Base-by-base conservation (phyloP, 2,797 vertebrate species). In the Pseudochaenichthys georgianus region DNA sequence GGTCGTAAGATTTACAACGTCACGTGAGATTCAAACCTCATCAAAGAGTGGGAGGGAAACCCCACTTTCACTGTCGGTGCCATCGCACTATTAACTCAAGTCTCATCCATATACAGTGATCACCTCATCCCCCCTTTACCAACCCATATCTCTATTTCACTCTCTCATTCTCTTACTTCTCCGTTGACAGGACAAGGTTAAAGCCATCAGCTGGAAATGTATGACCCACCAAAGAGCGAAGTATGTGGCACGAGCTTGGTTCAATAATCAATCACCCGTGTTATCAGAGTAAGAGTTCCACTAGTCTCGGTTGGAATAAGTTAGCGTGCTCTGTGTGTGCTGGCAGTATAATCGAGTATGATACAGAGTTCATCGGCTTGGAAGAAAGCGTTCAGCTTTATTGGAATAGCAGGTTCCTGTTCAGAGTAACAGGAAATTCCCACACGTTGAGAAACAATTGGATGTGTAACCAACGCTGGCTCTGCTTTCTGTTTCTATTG, bases 1-100 rank as follows among this genome's bases (percentile, higher is more conserved):
- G 82, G 84, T 79, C 75, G 64, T 64, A 61, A 46, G 68, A 91
- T 92, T 86, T 82, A 90, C 85, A 41, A 46, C 2, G 2, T 4
- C 69, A 31, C 1, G 5, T 68, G 62, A 0, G 19, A 79, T 55
- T 88, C 77, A 64, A 66, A 73, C 50, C 64, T 17, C 11, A 38
- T 72, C 15, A 12, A 42, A 58, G 9, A 63, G 53, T n/a, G 11
- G 34, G n/a, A 69, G 67, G 64, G 46, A 58, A 80, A 76, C 43
- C 63, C 67, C 64, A 7, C 64, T 76, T 86, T 86, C 71, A 55
- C 76, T 66, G 43, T 50, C 57, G 11, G 34, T 46, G 19, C 50
- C 21, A 11, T 7, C 1, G 1, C 50, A 23, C 9, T 31, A 60
- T 78, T 62, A 59, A 80, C 73, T 76, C 23, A 13, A 46, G 60